Base-by-base conservation (phyloP, 53 echinoderm and acorn worm genomes). In the Paelopatides confundens region DNA sequence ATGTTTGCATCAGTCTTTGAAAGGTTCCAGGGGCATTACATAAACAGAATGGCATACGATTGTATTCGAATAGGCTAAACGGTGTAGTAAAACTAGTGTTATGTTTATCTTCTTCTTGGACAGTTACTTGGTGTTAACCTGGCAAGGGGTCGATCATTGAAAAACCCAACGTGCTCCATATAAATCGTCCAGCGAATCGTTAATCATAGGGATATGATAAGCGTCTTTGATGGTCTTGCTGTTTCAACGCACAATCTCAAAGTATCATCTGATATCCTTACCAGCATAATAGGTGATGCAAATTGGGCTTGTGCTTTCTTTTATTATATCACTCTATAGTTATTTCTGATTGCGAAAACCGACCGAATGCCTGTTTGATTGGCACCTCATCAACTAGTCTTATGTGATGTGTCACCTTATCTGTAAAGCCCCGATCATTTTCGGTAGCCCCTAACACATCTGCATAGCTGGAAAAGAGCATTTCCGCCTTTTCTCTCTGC, bases 271-370 rank as follows among this genome's bases (percentile, higher is more conserved):
- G 83, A 23, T 23, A 63, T 83, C 4, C 64, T 31, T 3, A 83
- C 83, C 2, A 63, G 15, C 0, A 83, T 64, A 18, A 83, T 46
- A 0, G 83, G 83, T 3, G 83, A 83, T 0, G 83, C 83, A 23
- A 15, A 83, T 2, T n/a, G 83, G 63, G 29, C 83, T 83, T 4
- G 83, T 83, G 10, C 83, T 83, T 23, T 83, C 64, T 1, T 5
- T 11, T 2, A 83, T 83, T 2, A 83, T 35, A 0, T 37, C 0
- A 0, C 32, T 62, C 17, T 35, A 4, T 34, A 92, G 38, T 3
- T 87, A 62, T n/a, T 87, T 79, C 3, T 71, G 83, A 49, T 13
- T 85, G 92, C 0, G 88, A 88, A 13, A 92, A 88, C 0, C 88
- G 48, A 1, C 85, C 50, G n/a, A 71, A 92, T 1, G 92, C 27